phyloP scores from a whole-genome alignment of 2,113 vertebrate genomes.

The Caranx ignobilis region DNA sequence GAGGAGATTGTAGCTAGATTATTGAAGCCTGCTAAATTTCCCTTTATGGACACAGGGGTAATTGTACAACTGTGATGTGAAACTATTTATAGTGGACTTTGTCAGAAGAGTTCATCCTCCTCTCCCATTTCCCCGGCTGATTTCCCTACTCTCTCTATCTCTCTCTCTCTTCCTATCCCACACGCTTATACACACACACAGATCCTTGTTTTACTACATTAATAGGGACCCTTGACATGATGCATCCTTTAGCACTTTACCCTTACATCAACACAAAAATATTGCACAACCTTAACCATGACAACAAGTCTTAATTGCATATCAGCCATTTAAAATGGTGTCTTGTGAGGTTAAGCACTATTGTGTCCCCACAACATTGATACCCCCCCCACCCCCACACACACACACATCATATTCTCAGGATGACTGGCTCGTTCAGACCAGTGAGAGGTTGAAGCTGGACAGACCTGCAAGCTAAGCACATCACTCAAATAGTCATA shows the following conservation, averaged over 20 bases:
- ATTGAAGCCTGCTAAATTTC: constrained; percentile 29
- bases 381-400: not conserved
- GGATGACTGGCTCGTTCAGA: constrained; percentile 39
- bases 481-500: constrained; percentile 78
- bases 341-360: no score
- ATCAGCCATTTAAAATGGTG: no score
- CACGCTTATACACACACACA: not conserved
- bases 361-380: no score
- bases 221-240: no score
- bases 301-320: no score
- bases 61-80: constrained; percentile 21
- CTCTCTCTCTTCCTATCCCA: not conserved
- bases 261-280: no score
- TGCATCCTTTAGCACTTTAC: no score
- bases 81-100: constrained; percentile 48
- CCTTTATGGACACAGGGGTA: constrained; percentile 36
- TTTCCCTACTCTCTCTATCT: not conserved
- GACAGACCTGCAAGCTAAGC: constrained; percentile 78
- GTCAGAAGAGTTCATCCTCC: not conserved
- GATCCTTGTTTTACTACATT: no score
- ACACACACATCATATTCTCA: not conserved
- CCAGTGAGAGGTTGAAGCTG: constrained; percentile 36
- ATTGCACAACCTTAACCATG: no score
- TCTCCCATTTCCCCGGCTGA: not conserved
- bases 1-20: constrained; percentile 15